Evolutionary conservation across 2,888 invertebrate species (phyloP), one percentile per base, ranked within the genome.

Genomic region (Hylaea fasciaria): DNA sequence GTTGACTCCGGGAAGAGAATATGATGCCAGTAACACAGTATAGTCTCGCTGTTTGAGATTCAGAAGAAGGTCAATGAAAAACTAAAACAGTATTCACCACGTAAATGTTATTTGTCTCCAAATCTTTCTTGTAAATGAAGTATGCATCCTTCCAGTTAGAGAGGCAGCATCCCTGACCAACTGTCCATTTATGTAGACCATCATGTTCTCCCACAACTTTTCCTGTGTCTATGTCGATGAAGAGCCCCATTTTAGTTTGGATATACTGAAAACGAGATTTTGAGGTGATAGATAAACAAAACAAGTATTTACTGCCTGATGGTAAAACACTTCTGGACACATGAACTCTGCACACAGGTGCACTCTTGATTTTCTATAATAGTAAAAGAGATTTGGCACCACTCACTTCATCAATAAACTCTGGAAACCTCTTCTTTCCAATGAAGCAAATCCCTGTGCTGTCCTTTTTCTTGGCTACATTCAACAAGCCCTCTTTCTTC

Each of bases 391-490:
- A 12, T 11, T 13, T 11, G 22, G 13, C 5, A 44, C 11, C 59
- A 73, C 85, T 82, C 92, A 97, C 97, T 93, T 98, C 96, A 65
- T 95, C 94, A 76, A 99, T 97, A 80, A 99, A 99, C 39, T 95
- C 82, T 74, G 96, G 94, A 86, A 99, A 99, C 72, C 96, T 94
- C 71, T 97, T 94, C 76, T 95, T 95, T 0, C 99, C 99, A 78
- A 99, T 97, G 83, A 99, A 99, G 87, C 99, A 99, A 67, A 99
- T 98, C 22, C 99, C 99, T 86, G 96, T 97, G 77, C 98, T 98
- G 87, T 98, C 97, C 72, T 94, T 95, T 81, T 97, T 97, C 12
- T 87, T 84, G 9, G 95, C 95, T 57, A 98, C 93, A 73, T 93
- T 93, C 12, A 93, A 78, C 45, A 98, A 89, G 0, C 95, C 95